Percentiles rank a stretch among this genome's conserved stretches.
phyloP scores from a whole-genome alignment of 2,888 invertebrate genomes.

The Protodeltote pygarga region DNA sequence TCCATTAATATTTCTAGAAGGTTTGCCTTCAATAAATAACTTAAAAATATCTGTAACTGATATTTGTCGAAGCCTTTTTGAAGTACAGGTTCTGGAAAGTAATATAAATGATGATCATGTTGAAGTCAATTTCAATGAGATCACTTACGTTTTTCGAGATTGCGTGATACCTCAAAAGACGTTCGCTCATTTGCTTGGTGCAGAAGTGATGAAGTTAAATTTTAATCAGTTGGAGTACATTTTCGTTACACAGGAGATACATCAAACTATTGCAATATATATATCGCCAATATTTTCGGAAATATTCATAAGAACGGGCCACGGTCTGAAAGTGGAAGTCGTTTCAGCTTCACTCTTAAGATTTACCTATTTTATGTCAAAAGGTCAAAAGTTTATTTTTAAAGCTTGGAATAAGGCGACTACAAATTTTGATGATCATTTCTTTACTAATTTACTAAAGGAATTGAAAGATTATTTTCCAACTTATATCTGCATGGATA shows the following conservation, averaged over 20 bases:
- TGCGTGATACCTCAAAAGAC: slow-evolving; percentile 55
- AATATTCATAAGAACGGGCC: slow-evolving; percentile 48
- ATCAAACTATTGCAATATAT: slow-evolving; percentile 58
- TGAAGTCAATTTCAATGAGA: slow-evolving; percentile 38
- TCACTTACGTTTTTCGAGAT: slow-evolving; percentile 51
- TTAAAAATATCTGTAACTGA: slow-evolving; percentile 58
- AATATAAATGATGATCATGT: slow-evolving; percentile 13
- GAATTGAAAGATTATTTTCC: slow-evolving; percentile 61
- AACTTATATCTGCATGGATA: slow-evolving; percentile 58
- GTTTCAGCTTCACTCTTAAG: slow-evolving; percentile 43
- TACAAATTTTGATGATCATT: slow-evolving; percentile 50
- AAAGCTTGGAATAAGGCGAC: slow-evolving; percentile 59
- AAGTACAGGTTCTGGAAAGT: slow-evolving; percentile 23
- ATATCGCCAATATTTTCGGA: slow-evolving; percentile 53
- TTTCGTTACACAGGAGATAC: slow-evolving; percentile 60
- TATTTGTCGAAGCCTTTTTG: slow-evolving; percentile 52
- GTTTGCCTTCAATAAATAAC: slow-evolving; percentile 42
- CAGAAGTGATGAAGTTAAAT: slow-evolving; percentile 51
- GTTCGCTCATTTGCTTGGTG: slow-evolving; percentile 49
- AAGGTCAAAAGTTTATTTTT: slow-evolving; percentile 61
- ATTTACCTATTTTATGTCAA: slow-evolving; percentile 57
- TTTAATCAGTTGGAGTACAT: slow-evolving; percentile 58
- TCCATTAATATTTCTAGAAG: slow-evolving; percentile 55
- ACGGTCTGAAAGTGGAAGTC: slow-evolving; percentile 51
- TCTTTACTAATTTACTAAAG: slow-evolving; percentile 42